Base-by-base conservation (phyloP, 2,113 vertebrate genomes). In the Equus przewalskii region DNA sequence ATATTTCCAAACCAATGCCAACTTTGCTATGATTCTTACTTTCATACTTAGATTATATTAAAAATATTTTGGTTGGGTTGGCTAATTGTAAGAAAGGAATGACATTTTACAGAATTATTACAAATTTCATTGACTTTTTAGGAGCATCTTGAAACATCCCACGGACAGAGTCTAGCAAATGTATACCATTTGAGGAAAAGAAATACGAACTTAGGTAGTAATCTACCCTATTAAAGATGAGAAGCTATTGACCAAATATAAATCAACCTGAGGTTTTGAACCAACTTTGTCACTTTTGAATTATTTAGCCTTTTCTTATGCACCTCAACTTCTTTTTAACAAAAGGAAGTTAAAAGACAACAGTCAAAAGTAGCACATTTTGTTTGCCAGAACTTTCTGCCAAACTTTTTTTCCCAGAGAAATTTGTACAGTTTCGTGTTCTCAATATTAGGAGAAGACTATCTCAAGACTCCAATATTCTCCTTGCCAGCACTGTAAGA, bases 231-330 rank as follows among this genome's bases (percentile, higher is more conserved):
- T 22, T 60, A 62, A 92, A 92, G 58, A 82, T 81, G 67, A 86
- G 14, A 76, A 89, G 58, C 54, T 64, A 69, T 41, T 67, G 49
- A 85, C 89, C 58, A 90, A 91, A 97, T 91, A 94, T 5, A 95
- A 96, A 96, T 87, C 33, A 70, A 0, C 58, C 70, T 58, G 41
- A 88, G 81, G 16, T 56, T 54, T 18, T 51, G 76, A 90, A 75
- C 1, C 73, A 65, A n/a, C 11, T 75, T 10, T 33, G 22, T 13
- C n/a, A 36, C 1, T 9, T 49, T 33, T 26, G 44, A 97, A 87
- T 91, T 2, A 76, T 95, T 95, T 93, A 82, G 30, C 16, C 28
- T 33, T 0, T 0, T 72, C 46, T 69, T 72, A 18, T 33, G 58
- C 41, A 28, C 44, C 10, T 60, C 69, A 54, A 36, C 11, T 93